phyloP scores from a whole-genome alignment of 2,113 vertebrate genomes.

The Accipiter virgatus region DNA sequence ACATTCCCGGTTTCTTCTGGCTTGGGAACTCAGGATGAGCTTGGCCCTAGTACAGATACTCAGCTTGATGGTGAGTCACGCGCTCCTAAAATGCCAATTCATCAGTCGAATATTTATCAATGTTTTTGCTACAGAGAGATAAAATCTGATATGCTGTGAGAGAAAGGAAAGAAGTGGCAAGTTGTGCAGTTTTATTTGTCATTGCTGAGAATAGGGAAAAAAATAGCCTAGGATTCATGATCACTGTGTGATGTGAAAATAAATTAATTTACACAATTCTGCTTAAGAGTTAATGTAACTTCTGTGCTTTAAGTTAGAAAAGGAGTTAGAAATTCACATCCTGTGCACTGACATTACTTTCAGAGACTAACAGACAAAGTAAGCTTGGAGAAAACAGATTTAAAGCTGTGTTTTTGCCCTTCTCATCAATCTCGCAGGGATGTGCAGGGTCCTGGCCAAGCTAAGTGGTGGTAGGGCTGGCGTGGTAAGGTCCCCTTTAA shows the following conservation, averaged over 20 bases:
- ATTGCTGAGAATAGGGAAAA: background rate
- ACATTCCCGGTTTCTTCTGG: conserved; percentile 55
- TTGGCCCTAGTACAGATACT: conserved; percentile 23
- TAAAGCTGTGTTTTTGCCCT: background rate
- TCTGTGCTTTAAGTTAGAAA: background rate
- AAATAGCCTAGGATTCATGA: background rate
- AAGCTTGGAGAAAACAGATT: background rate
- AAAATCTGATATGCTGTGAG: background rate
- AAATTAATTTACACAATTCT: background rate
- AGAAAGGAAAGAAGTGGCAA: background rate
- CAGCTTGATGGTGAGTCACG: conserved; percentile 34
- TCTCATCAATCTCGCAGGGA: background rate
- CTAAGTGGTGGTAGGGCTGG: background rate
- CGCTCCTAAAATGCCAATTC: background rate
- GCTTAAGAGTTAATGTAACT: background rate
- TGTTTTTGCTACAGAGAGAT: background rate
- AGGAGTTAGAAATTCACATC: background rate
- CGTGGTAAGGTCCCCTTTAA: background rate
- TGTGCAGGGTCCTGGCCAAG: background rate
- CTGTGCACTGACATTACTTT: background rate
- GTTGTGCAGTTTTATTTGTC: background rate
- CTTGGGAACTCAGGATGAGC: conserved; percentile 57
- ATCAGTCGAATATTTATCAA: conserved; percentile 19
- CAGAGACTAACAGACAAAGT: background rate
- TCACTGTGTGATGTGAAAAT: background rate